Evolutionary conservation across 1,140 invertebrate genomes (phyloP).

Genomic region (Drosophila varians): DNA sequence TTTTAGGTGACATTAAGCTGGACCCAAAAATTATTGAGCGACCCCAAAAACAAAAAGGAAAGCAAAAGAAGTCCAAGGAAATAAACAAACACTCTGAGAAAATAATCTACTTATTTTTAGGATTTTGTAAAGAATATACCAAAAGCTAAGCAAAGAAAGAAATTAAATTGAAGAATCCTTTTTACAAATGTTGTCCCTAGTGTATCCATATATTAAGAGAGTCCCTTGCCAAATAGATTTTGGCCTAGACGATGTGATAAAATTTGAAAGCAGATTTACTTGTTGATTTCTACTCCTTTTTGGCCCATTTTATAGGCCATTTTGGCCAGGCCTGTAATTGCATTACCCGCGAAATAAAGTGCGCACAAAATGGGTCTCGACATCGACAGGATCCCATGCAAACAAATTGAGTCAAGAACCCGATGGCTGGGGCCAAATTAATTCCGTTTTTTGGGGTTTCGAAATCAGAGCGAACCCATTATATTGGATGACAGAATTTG

Average conservation of each 20-base stretch:
- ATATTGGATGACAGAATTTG: conserved; percentile 6
- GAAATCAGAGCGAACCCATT: conserved; percentile 8
- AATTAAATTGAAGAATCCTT: conserved; percentile 2
- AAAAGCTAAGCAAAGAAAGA: neutral
- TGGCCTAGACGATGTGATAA: conserved; percentile 22
- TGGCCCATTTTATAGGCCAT: neutral
- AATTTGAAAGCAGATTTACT: conserved; percentile 61
- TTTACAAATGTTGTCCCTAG: neutral
- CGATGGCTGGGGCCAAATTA: conserved; percentile 11
- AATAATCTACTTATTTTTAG: neutral
- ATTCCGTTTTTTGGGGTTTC: conserved; percentile 30
- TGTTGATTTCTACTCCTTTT: conserved; percentile 62
- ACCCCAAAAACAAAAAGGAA: conserved; percentile 5
- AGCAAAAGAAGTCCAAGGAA: neutral
- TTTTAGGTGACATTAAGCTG: conserved; percentile 71
- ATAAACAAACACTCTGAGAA: conserved; percentile 1
- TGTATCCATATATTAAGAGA: neutral
- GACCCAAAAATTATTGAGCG: conserved; percentile 17
- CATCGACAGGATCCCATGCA: conserved; percentile 10
- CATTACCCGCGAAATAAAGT: conserved; percentile 66
- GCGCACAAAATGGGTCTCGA: conserved; percentile 48
- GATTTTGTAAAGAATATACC: neutral
- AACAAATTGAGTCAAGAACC: conserved; percentile 16
- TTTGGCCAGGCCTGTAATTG: conserved; percentile 35
- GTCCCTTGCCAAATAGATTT: conserved; percentile 21